These are phyloP conservation scores for Carterocephalus palaemon DNA, from an alignment of 2,888 invertebrate genomes.

Conservation along the genomic window DNA sequence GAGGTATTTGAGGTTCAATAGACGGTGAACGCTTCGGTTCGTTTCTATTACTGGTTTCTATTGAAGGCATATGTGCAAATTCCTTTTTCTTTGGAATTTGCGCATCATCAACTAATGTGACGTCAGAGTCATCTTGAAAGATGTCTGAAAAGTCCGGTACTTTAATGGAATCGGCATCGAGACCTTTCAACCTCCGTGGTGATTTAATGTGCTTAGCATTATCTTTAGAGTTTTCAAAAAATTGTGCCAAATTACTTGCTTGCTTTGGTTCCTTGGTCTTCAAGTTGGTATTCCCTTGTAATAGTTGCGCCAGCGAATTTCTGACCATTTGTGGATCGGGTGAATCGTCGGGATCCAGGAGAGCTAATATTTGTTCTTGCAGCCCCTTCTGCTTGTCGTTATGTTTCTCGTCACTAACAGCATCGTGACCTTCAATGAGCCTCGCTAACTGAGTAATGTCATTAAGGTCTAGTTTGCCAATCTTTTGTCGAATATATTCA, in stretches of 20 bases:
- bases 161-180: conserved; percentile 47
- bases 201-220: conserved; percentile 44
- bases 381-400: conserved; percentile 52
- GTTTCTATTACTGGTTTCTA: conserved; percentile 34
- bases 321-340: conserved; percentile 53
- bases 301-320: conserved; percentile 52
- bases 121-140: conserved; percentile 52
- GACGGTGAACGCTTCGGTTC: conserved; percentile 38
- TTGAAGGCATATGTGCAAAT: conserved; percentile 34
- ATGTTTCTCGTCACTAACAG: conserved; percentile 36
- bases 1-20: conserved; percentile 35
- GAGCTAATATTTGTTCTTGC: conserved; percentile 62
- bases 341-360: conserved; percentile 60
- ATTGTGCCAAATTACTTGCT: conserved; percentile 42
- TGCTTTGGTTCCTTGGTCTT: conserved; percentile 34
- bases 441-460: conserved; percentile 62
- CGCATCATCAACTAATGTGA: conserved; percentile 41
- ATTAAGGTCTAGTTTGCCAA: conserved; percentile 63
- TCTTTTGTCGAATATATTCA: conserved; percentile 61
- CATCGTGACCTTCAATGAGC: conserved; percentile 64
- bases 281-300: conserved; percentile 51
- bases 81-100: conserved; percentile 36
- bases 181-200: conserved; percentile 55
- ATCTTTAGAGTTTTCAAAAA: conserved; percentile 43
- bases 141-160: conserved; percentile 47